Base-by-base conservation (phyloP, 2,113 vertebrate species). In the Scomber colias region DNA sequence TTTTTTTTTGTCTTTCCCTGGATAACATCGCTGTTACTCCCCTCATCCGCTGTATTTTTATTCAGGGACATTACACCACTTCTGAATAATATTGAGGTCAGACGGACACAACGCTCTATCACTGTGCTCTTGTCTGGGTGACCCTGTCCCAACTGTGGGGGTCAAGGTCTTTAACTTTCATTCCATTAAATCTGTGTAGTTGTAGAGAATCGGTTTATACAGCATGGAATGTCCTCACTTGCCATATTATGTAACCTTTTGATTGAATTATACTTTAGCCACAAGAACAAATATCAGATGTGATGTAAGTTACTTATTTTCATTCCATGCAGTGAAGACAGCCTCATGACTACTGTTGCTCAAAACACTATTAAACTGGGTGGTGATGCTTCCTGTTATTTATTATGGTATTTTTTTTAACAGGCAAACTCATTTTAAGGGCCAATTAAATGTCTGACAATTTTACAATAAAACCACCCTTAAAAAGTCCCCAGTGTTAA, bases 381-480 rank as follows among this genome's bases (percentile, higher is more conserved):
- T 75, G 87, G 79, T 54, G 74, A 24, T 57, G 24, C 62, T 91
- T 92, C 84, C 71, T 71, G 50, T 85, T 79, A 73, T 71, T 77
- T 67, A 61, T 79, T 77, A 71, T 69, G 71, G 50, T 70, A 57
- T 79, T 87, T 82, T 27, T 27, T 35, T 17, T 19, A 74, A 75
- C 55, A 11, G 31, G 45, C 46, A 67, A 44, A 44, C 30, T 53
- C 15, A 49, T 50, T 88, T 90, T 75, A 82, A 44, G 31, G 40
- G 46, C 30, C 55, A 88, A 72, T 90, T 72, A 89, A 87, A 64
- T 71, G 80, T 80, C 82, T 83, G 76, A 81, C 69, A 55, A 64
- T 76, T 88, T 83, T 71, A 79, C 79, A 71, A 72, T 75, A n/a
- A 77, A 71, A 11, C 49, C 40, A 46, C 27, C 30, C 50, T 53